Conservation (phyloP, 2,797 vertebrate genomes). For the Melanotaenia pygmaea region DNA sequence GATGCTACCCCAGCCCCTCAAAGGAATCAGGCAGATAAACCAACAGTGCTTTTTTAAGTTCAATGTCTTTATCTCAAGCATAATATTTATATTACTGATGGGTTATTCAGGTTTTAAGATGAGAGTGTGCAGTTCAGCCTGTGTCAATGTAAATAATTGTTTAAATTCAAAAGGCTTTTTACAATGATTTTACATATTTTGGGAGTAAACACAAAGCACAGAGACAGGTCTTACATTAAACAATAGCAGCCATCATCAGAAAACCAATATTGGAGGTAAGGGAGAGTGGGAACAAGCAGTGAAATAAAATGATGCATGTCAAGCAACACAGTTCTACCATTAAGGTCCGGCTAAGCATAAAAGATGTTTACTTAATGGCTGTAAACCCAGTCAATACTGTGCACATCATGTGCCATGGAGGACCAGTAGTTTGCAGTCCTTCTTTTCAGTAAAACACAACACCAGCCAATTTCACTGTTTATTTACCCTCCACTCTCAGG, state of each 20-base stretch:
- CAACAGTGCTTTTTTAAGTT: background rate
- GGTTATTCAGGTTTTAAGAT: constrained; percentile 24
- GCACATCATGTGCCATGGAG: constrained; percentile 17
- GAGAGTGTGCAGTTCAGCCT: constrained; percentile 25
- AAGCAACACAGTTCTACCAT: constrained; percentile 15
- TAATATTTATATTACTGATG: constrained; percentile 26
- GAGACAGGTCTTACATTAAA: constrained; percentile 50
- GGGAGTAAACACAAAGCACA: constrained; percentile 29
- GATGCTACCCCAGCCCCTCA: background rate
- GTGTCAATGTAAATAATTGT: constrained; percentile 53
- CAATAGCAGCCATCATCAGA: constrained; percentile 38
- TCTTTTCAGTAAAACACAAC: constrained; percentile 51
- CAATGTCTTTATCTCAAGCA: constrained; percentile 13
- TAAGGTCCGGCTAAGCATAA: constrained; percentile 20
- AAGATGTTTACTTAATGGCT: constrained; percentile 45
- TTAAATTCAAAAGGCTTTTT: constrained; percentile 51
- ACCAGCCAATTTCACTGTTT: constrained; percentile 44
- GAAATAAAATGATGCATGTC: constrained; percentile 38
- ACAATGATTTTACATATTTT: constrained; percentile 61
- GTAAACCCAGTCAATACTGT: constrained; percentile 34
- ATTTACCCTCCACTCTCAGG: constrained; percentile 29
- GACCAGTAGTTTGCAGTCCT: constrained; percentile 31
- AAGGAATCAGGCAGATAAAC: constrained; percentile 38
- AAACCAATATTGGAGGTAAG: constrained; percentile 21
- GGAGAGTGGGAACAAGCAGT: constrained; percentile 24